A percentile compares a stretch with the other conserved stretches of the same genome.
These are phyloP conservation scores for Galagoides demidoff DNA, from an alignment of 2,797 vertebrate species.

Conservation along the genomic window DNA sequence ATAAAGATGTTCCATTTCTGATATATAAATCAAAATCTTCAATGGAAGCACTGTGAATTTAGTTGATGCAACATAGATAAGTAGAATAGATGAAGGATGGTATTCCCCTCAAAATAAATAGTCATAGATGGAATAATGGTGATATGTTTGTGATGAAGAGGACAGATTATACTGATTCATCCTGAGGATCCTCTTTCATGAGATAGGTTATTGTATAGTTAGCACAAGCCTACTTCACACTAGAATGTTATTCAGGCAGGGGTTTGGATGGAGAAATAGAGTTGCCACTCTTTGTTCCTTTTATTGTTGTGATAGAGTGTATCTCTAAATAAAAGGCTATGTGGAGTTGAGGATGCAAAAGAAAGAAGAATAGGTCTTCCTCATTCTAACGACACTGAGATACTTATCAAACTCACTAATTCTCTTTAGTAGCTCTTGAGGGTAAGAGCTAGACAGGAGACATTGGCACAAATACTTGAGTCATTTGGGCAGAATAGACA, in stretches of 20 bases:
- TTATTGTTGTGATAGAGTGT: not conserved
- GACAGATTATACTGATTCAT: not conserved
- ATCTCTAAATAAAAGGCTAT: not conserved
- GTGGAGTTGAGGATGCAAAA: not conserved
- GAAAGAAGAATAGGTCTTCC: not conserved
- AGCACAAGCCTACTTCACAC: not conserved
- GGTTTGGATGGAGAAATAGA: not conserved
- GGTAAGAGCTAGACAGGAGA: not conserved
- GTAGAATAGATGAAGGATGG: not conserved
- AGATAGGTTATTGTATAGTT: not conserved
- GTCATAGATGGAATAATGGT: not conserved
- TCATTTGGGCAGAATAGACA: not conserved
- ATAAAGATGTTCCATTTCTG: not conserved
- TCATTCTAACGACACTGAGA: not conserved
- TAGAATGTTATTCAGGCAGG: not conserved
- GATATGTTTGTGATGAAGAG: not conserved
- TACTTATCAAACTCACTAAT: not conserved
- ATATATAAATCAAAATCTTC: not conserved
- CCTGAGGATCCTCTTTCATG: not conserved
- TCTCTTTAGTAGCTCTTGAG: not conserved
- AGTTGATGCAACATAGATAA: not conserved
- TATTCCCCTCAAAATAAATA: not conserved
- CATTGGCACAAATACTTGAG: not conserved
- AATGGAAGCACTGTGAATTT: not conserved
- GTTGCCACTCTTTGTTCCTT: not conserved